Conservation (phyloP, 2,113 vertebrate species). For the Oncorhynchus nerka region DNA sequence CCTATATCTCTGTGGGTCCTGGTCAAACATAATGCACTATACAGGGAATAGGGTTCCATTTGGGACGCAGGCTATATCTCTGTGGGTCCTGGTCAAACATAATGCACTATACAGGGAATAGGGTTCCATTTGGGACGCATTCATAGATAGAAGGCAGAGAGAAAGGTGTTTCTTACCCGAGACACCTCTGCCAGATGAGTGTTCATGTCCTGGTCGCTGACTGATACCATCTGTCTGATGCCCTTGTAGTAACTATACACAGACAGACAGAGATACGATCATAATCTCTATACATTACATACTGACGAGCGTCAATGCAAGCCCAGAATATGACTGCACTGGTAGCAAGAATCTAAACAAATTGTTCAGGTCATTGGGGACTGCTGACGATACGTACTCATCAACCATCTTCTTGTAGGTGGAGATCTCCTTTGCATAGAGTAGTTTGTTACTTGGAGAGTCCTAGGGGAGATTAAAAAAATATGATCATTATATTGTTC, state of each 20-base stretch:
- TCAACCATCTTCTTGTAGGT: conserved; percentile 99
- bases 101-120: not conserved
- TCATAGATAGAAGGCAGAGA: conserved; percentile 17
- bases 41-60: no score
- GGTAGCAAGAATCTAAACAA: not conserved
- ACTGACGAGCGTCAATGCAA: conserved; percentile 3
- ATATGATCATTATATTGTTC: conserved; percentile 7
- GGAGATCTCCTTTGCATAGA: conserved; percentile 98
- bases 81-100: conserved; percentile 84
- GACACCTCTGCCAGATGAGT: conserved; percentile 98
- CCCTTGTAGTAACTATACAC: conserved; percentile 90
- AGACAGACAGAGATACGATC: conserved; percentile 13
- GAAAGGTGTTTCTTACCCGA: conserved; percentile 79
- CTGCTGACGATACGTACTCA: conserved; percentile 83
- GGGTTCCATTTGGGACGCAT: not conserved
- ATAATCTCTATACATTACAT: conserved; percentile 3
- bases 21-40: no score
- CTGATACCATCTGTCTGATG: conserved; percentile 92
- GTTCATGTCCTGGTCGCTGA: conserved; percentile 99
- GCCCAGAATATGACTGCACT: conserved; percentile 7
- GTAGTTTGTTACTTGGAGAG: conserved; percentile 98
- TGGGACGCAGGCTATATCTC: no score
- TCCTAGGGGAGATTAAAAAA: conserved; percentile 72
- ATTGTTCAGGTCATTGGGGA: conserved; percentile 1
- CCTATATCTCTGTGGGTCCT: no score